A percentile compares a stretch with the other conserved stretches of the same genome.
Conservation (phyloP, 1,140 invertebrate species). For the Triops cancriformis region DNA sequence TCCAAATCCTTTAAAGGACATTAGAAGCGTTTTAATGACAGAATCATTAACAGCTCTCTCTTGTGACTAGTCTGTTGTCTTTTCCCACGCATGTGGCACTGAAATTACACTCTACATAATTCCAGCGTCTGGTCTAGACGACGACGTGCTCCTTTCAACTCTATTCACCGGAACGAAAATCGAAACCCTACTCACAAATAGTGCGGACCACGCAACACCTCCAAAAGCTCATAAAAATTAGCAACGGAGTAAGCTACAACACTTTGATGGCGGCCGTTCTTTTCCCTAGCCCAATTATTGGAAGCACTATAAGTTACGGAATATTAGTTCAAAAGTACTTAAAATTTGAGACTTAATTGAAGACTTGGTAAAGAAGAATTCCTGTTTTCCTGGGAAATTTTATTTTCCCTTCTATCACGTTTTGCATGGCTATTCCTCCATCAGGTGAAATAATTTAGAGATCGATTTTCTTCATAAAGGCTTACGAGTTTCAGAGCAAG, state of each 20-base stretch:
- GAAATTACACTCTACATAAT: not conserved
- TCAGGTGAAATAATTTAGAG: too few species aligned
- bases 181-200: not conserved
- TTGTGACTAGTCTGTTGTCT: not conserved
- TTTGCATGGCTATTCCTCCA: too few species aligned
- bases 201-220: not conserved
- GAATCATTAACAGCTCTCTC: not conserved
- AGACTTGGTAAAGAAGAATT: too few species aligned
- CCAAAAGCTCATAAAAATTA: not conserved
- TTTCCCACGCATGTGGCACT: not conserved
- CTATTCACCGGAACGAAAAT: not conserved
- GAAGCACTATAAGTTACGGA: not conserved
- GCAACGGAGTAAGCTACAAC: not conserved
- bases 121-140: not conserved
- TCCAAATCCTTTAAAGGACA: too few species aligned
- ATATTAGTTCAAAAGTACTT: too few species aligned
- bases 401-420: too few species aligned
- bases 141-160: not conserved
- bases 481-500: too few species aligned
- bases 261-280: not conserved
- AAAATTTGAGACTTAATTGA: too few species aligned
- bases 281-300: not conserved
- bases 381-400: too few species aligned
- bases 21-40: not conserved
- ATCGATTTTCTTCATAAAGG: too few species aligned